Conservation (phyloP, 2,888 invertebrate species). For the Drosophila prolongata region DNA sequence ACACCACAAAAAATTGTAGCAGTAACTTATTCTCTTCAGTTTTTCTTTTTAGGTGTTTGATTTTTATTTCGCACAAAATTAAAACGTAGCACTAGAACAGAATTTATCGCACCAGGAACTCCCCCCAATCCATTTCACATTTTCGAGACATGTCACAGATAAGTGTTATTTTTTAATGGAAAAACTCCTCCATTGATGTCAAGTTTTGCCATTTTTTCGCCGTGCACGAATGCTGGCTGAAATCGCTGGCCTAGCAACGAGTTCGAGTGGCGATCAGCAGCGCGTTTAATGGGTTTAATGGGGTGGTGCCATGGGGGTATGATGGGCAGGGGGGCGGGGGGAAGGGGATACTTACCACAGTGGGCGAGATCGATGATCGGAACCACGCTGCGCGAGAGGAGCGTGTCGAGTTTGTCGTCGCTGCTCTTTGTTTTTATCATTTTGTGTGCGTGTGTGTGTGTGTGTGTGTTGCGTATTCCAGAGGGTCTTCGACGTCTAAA, state of each 20-base stretch:
- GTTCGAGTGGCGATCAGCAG: conserved; percentile 7
- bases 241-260: conserved; percentile 30
- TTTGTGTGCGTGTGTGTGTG: conserved; percentile 24
- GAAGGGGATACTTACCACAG: conserved; percentile 87
- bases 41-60: neutral
- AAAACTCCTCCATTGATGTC: conserved; percentile 1
- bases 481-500: conserved; percentile 20
- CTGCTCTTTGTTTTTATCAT: conserved; percentile 85
- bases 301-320: neutral
- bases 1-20: neutral
- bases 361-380: conserved; percentile 92
- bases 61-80: neutral
- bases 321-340: neutral
- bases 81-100: neutral
- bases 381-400: conserved; percentile 89
- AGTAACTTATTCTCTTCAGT: neutral
- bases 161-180: conserved; percentile 13
- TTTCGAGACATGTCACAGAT: conserved; percentile 2
- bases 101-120: neutral
- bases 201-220: neutral
- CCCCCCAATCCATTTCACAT: neutral
- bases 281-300: neutral
- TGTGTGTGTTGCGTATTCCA: neutral
- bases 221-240: conserved; percentile 1
- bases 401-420: conserved; percentile 87